phyloP scores from a whole-genome alignment of 2,888 invertebrate genomes.

The Hemicrepidius hirtus region DNA sequence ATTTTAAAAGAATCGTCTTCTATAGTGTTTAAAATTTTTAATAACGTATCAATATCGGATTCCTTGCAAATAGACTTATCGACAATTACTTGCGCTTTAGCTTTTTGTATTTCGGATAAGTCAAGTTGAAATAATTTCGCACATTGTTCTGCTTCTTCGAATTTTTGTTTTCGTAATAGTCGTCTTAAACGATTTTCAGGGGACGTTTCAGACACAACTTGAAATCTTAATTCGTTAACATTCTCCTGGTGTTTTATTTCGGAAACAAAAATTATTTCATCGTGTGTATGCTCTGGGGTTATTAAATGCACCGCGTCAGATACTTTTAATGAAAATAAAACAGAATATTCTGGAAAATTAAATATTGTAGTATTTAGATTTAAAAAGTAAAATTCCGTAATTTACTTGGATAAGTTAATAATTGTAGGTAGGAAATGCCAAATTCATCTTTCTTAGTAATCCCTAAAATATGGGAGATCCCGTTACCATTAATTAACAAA shows the following conservation, averaged over 20 bases:
- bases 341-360: slow-evolving; percentile 56
- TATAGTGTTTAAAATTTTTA: slow-evolving; percentile 70
- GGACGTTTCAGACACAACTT: slow-evolving; percentile 69
- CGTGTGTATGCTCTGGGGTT: slow-evolving; percentile 58
- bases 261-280: slow-evolving; percentile 64
- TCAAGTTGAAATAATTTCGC: slow-evolving; percentile 70
- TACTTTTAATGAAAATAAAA: slow-evolving; percentile 62
- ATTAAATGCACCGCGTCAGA: slow-evolving; percentile 59
- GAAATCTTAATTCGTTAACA: slow-evolving; percentile 62
- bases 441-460: slow-evolving; percentile 46
- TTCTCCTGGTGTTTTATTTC: slow-evolving; percentile 54
- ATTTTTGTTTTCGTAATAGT: slow-evolving; percentile 70
- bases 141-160: slow-evolving; percentile 73
- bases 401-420: slow-evolving; percentile 52
- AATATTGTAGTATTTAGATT: slow-evolving; percentile 28
- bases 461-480: slow-evolving; percentile 35
- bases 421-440: slow-evolving; percentile 41
- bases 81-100: slow-evolving; percentile 69
- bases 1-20: slow-evolving; percentile 71
- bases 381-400: neutral
- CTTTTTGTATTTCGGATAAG: slow-evolving; percentile 68
- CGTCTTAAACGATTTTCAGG: slow-evolving; percentile 71
- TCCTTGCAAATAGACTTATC: slow-evolving; percentile 61
- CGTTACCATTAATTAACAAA: slow-evolving; percentile 54
- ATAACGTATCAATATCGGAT: slow-evolving; percentile 67